Conservation (phyloP, 1,140 invertebrate genomes). For the Drosophila jambulina region DNA sequence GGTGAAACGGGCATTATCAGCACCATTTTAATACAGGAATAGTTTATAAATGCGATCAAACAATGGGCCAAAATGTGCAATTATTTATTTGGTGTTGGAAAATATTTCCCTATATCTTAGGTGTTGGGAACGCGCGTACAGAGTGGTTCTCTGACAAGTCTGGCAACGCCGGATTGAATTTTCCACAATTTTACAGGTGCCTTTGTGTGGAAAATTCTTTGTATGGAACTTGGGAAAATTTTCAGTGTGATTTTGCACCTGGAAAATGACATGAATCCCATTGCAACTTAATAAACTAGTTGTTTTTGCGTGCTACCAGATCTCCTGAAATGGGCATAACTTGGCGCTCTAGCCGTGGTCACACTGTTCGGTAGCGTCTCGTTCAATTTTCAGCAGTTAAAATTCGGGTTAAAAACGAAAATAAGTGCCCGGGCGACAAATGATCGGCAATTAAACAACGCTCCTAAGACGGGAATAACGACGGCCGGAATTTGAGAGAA, state of each 20-base stretch:
- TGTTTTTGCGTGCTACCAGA: conserved; percentile 7
- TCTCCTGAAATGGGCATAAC: conserved; percentile 3
- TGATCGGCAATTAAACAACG: neutral
- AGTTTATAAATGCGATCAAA: conserved; percentile 23
- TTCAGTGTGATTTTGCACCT: neutral
- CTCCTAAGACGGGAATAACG: neutral
- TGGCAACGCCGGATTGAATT: neutral
- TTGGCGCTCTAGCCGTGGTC: conserved; percentile 40
- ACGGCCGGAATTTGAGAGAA: conserved; percentile 18
- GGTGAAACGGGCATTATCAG: conserved; percentile 69
- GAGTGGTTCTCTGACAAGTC: neutral
- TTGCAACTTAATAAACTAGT: neutral
- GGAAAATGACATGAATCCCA: too few relatives aligned
- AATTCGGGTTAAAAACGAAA: conserved; percentile 12
- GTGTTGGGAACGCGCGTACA: neutral
- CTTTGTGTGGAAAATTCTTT: conserved; percentile 1
- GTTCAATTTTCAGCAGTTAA: conserved; percentile 59
- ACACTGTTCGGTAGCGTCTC: conserved; percentile 68
- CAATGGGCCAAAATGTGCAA: conserved; percentile 8
- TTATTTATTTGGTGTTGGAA: conserved; percentile 44
- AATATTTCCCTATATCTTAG: neutral
- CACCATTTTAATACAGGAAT: conserved; percentile 79
- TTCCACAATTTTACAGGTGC: conserved; percentile 10
- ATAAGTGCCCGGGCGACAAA: conserved; percentile 16
- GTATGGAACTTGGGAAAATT: too few relatives aligned